phyloP scores from a whole-genome alignment of 2,888 invertebrate species.

The Tinea trinotella region DNA sequence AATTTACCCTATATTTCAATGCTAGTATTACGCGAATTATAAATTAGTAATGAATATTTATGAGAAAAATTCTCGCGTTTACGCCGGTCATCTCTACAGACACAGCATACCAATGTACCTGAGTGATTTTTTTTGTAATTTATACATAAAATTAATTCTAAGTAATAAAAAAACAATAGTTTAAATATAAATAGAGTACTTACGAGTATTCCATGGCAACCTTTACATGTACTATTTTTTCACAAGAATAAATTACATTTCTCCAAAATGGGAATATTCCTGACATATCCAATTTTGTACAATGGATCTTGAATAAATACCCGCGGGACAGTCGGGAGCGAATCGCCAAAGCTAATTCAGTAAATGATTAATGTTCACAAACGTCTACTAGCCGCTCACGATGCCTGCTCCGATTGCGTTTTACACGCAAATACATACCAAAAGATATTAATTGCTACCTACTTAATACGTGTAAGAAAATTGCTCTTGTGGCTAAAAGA shows the following conservation, averaged over 20 bases:
- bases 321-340: slow-evolving; percentile 60
- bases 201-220: too few relatives aligned
- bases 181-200: not conserved
- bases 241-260: too few relatives aligned
- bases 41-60: too few relatives aligned
- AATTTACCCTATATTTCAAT: too few relatives aligned
- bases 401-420: slow-evolving; percentile 51
- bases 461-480: slow-evolving; percentile 6
- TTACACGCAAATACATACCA: slow-evolving; percentile 56
- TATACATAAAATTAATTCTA: not conserved
- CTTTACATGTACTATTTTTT: too few relatives aligned
- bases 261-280: not conserved
- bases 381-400: slow-evolving; percentile 57
- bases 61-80: too few relatives aligned
- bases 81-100: too few relatives aligned
- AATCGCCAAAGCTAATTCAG: slow-evolving; percentile 71
- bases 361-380: slow-evolving; percentile 69
- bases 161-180: not conserved
- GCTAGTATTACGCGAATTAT: too few relatives aligned
- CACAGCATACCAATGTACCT: too few relatives aligned
- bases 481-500: not conserved
- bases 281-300: slow-evolving; percentile 5
- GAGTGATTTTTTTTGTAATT: too few relatives aligned
- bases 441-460: slow-evolving; percentile 3
- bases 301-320: slow-evolving; percentile 47